These are phyloP conservation scores for Romanomermis culicivorax DNA, from an alignment of 2,888 invertebrate genomes.

Conservation along the genomic window DNA sequence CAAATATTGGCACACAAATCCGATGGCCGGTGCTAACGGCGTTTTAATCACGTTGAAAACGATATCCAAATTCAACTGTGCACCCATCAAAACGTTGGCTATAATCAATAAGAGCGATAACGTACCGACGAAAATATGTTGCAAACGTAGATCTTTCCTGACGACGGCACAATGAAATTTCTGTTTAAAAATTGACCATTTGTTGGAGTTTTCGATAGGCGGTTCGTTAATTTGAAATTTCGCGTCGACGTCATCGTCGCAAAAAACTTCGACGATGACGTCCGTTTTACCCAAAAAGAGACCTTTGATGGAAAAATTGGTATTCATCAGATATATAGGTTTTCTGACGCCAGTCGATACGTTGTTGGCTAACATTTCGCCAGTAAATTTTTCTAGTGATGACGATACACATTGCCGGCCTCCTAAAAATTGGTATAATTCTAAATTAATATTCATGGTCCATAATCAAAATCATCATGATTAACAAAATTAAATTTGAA, in stretches of 20 bases:
- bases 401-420: no score
- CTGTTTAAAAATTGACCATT: background rate
- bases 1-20: conserved; percentile 35
- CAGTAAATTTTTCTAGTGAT: no score
- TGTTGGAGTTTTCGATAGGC: background rate
- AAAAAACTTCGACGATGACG: background rate
- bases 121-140: conserved; percentile 21
- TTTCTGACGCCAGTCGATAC: no score
- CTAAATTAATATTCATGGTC: no score
- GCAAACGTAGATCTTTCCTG: conserved; percentile 8
- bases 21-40: conserved; percentile 35
- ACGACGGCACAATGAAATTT: background rate
- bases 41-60: conserved; percentile 29
- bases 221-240: no score
- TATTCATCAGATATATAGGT: background rate
- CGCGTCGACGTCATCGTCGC: no score
- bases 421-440: no score
- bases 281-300: conserved; percentile 6
- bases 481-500: no score
- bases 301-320: background rate
- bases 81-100: conserved; percentile 26
- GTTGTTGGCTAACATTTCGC: no score
- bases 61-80: conserved; percentile 22
- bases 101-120: conserved; percentile 22
- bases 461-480: no score